Conservation (phyloP, 2,797 vertebrate species). For the Chromobotia macracanthus region DNA sequence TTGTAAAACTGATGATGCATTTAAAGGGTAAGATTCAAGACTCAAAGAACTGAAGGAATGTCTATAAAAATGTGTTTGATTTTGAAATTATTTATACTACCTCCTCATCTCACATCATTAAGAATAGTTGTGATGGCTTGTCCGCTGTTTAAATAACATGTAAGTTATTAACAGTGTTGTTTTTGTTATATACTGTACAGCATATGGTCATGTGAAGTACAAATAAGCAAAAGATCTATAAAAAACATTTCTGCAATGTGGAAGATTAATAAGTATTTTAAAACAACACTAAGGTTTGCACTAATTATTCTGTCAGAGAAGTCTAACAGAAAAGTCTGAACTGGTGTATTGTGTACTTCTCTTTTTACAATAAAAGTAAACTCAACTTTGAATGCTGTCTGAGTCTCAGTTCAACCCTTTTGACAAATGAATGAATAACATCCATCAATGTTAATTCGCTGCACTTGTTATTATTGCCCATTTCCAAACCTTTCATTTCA, state of each 20-base stretch:
- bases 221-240: slow-evolving; percentile 39
- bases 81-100: slow-evolving; percentile 38
- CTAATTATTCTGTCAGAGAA: slow-evolving; percentile 9
- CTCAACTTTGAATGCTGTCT: slow-evolving; percentile 17
- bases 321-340: slow-evolving; percentile 29
- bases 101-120: slow-evolving; percentile 48
- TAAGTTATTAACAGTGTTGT: slow-evolving; percentile 64
- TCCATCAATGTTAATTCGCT: neutral
- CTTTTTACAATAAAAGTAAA: slow-evolving; percentile 54
- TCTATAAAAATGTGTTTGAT: neutral
- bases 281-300: slow-evolving; percentile 36
- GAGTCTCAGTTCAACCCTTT: neutral
- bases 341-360: slow-evolving; percentile 28
- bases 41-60: slow-evolving; percentile 36
- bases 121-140: slow-evolving; percentile 61
- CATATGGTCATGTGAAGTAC: slow-evolving; percentile 68
- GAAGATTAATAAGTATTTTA: slow-evolving; percentile 25
- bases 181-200: slow-evolving; percentile 21
- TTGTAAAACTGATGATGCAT: slow-evolving; percentile 37
- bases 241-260: slow-evolving; percentile 32
- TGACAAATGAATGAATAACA: neutral
- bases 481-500: neutral
- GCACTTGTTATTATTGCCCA: neutral
- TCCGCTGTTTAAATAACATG: slow-evolving; percentile 64
- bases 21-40: slow-evolving; percentile 66